phyloP scores from a whole-genome alignment of 2,113 vertebrate species.

The Poecilia latipinna region DNA sequence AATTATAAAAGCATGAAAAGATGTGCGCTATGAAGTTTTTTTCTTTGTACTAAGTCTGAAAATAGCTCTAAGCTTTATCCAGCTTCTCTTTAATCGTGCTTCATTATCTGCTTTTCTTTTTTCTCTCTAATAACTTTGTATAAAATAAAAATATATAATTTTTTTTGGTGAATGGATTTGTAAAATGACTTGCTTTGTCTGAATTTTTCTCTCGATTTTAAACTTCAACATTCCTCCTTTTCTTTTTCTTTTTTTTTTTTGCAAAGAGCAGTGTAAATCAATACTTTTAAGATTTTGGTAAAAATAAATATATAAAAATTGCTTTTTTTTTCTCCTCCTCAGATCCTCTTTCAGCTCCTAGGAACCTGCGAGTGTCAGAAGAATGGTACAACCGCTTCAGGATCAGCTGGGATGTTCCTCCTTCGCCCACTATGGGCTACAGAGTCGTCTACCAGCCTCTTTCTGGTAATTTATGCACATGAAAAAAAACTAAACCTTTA shows the following conservation, averaged over 20 bases:
- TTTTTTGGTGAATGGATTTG: background rate
- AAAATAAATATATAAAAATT: background rate
- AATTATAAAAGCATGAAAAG: background rate
- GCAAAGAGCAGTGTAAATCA: too few relatives aligned
- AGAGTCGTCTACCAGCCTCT: conserved; percentile 92
- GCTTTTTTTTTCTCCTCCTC: conserved; percentile 7
- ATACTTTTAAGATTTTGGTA: background rate
- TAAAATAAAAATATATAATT: background rate
- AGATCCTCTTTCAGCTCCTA: conserved; percentile 89
- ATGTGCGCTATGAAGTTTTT: background rate
- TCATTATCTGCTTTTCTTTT: conserved; percentile 23
- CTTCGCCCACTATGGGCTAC: conserved; percentile 91
- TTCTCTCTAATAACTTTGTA: background rate
- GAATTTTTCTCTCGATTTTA: background rate
- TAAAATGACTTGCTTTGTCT: background rate
- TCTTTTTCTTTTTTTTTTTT: too few relatives aligned
- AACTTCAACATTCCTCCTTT: background rate
- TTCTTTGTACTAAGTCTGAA: background rate
- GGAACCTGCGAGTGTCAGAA: conserved; percentile 89
- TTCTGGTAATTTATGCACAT: conserved; percentile 76
- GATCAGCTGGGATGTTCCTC: conserved; percentile 90
- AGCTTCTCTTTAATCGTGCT: background rate
- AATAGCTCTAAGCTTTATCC: conserved; percentile 24
- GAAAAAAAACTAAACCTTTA: background rate
- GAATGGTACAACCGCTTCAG: conserved; percentile 97